These are phyloP conservation scores for Lymantria dispar DNA, from an alignment of 2,888 invertebrate species.

Conservation along the genomic window DNA sequence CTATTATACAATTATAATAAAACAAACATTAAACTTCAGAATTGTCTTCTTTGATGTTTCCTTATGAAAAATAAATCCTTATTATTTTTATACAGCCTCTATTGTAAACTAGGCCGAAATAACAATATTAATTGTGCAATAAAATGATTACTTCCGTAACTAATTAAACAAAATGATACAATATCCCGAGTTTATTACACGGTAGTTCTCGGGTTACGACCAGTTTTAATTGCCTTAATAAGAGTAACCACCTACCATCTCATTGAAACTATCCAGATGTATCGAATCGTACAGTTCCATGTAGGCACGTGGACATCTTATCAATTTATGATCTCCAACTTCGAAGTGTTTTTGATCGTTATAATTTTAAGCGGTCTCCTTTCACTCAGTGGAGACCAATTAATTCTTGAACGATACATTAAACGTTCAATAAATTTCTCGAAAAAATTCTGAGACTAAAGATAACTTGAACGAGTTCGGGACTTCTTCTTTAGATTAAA, in stretches of 20 bases:
- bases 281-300: conserved; percentile 21
- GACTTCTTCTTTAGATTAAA: conserved; percentile 65
- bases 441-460: conserved; percentile 49
- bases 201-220: conserved; percentile 1
- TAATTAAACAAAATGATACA: no score
- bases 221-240: conserved; percentile 9
- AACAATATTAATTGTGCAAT: no score
- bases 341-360: conserved; percentile 62
- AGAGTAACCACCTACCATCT: conserved; percentile 9
- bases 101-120: no score
- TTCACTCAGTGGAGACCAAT: conserved; percentile 65
- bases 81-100: no score
- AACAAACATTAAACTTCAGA: no score
- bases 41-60: no score
- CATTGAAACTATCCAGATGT: conserved; percentile 17
- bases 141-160: no score
- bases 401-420: conserved; percentile 71
- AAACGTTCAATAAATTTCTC: conserved; percentile 70
- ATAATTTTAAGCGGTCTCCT: conserved; percentile 64
- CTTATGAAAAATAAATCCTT: no score
- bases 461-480: conserved; percentile 62
- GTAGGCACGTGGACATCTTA: conserved; percentile 34
- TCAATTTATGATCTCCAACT: conserved; percentile 48
- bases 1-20: no score
- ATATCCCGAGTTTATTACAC: no score